Evolutionary conservation across 2,888 invertebrate genomes (phyloP), one percentile per base, ranked within the genome.

Genomic region (Leptogaster cylindrica): DNA sequence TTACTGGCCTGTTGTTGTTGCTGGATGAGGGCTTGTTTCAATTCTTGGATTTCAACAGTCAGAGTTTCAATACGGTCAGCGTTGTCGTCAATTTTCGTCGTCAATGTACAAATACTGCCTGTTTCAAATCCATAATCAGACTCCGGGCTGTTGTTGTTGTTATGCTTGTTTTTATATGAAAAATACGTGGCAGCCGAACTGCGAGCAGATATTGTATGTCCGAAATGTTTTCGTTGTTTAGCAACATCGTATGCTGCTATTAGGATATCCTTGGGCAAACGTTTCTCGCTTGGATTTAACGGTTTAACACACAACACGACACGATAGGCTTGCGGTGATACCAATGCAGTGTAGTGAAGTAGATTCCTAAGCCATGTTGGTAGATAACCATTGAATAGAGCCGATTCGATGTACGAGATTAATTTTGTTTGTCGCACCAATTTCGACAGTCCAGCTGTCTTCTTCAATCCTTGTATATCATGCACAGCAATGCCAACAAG

Each of bases 401-500:
- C 92, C 28, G 91, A 81, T 76, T 93, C 93, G 81, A 93, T 90
- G 76, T 92, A 92, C 1, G 91, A 91, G 70, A 93, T 92, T n/a
- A 93, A 79, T 80, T 93, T 92, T 0, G 93, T 93, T 79, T 93
- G 92, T 10, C 92, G 84, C 7, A 93, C 92, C 5, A 93, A 82
- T 75, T 92, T 92, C 0, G 91, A 91, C 1, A 93, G 82, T 0
- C 92, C 92, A 0, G 93, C 93, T 0, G 92, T 92, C 83, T 92
- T 92, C 73, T 92, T 89, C 10, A 93, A 81, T 0, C 92, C 92
- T 77, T 92, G 92, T 67, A 93, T 93, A 76, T 93, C 93, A 74
- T 93, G 92, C 2, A 93, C 93, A 0, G 93, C 93, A 72, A 93
- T 93, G 77, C 93, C 93, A 12, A 93, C 92, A 1, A 93, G 82